Base-by-base conservation (phyloP, 2,888 invertebrate species). In the Himalopsyche tibetana region DNA sequence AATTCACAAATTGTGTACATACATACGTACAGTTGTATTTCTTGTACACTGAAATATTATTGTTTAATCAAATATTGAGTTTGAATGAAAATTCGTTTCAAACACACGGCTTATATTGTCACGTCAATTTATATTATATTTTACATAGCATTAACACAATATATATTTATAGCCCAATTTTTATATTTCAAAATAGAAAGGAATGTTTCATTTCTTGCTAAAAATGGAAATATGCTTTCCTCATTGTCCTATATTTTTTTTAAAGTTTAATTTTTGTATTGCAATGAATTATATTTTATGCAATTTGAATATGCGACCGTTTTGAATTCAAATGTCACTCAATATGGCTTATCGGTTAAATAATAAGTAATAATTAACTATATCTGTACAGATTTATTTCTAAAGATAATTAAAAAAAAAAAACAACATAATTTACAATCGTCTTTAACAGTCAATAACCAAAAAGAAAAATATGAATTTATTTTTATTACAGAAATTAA, bases 181-280 rank as follows among this genome's bases (percentile, higher is more conserved):
- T 84, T 55, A 80, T 81, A 74, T 83, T 85, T 17, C 56, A 82
- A 36, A 85, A 51, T 45, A 51, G 45, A 81, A 81, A 81, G 42
- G 38, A 79, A 82, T 82, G 28, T 55, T 82, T 84, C 28, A 40
- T 51, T 85, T 82, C 51, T 86, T 86, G 55, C 86, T 84, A 55
- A 82, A 84, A 55, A 40, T 86, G 86, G 84, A 86, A 86, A 86
- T 74, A 80, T 84, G 86, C 86, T 45, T 84, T 55, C 36, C 84
- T 51, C 38, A 80, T 19, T 19, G 36, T 69, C 28, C 4, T 36
- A 12, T 69, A 28, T 74, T 74, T 74, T 38, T 36, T 12, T 74
- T 15, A 51, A 51, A 4, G 74, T 74, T 74, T 36, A 74, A 36
- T 74, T 74, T 74, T 74, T 74, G n/a, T 12, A 36, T 36, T 36